phyloP scores from a whole-genome alignment of 2,797 vertebrate genomes.

The Cuculus canorus region DNA sequence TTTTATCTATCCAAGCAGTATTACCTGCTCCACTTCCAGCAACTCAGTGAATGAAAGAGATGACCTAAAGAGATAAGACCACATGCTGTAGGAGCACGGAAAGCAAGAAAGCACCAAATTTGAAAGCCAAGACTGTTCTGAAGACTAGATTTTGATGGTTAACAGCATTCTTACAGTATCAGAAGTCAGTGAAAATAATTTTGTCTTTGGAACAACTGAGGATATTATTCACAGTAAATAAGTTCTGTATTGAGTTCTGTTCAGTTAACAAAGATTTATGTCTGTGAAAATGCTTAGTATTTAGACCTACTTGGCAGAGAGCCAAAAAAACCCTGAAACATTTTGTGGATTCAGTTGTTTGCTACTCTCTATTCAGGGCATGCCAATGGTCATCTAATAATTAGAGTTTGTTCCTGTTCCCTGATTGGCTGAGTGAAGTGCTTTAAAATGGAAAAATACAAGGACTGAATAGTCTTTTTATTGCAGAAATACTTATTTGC shows the following conservation, averaged over 20 bases:
- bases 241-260: background rate
- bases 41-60: background rate
- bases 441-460: conserved; percentile 16
- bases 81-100: background rate
- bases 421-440: background rate
- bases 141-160: background rate
- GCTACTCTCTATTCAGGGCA: background rate
- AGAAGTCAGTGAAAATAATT: background rate
- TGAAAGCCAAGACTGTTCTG: background rate
- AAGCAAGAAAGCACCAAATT: background rate
- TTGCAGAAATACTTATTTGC: background rate
- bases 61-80: conserved; percentile 20
- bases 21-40: background rate
- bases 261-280: background rate
- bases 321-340: background rate
- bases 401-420: background rate
- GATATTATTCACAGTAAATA: background rate
- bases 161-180: background rate
- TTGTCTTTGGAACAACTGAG: background rate
- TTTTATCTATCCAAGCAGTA: conserved; percentile 38
- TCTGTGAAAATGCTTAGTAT: background rate
- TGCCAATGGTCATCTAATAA: background rate
- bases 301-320: background rate
- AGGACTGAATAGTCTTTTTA: background rate
- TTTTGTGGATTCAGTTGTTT: background rate